Evolutionary conservation across 2,888 invertebrate genomes (phyloP), one percentile per base, ranked within the genome.

Genomic region (Chymomyza amoena): DNA sequence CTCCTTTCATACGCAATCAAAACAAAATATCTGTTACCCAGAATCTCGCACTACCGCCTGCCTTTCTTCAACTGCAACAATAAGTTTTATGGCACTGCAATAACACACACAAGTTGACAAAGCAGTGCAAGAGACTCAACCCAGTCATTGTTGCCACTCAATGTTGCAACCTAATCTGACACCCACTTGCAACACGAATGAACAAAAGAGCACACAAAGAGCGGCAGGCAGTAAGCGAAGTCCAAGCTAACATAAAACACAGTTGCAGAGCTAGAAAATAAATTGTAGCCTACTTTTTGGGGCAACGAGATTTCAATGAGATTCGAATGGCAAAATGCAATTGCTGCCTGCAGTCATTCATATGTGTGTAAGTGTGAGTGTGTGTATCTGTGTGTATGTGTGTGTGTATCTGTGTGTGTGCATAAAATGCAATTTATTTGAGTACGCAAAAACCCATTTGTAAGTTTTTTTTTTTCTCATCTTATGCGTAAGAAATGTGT

Each of bases 381-480:
- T 52, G 52, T 2, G 5, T 52, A 18, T 52, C 18, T 54, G 54
- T 18, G 52, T 52, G 52, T 52, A 18, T 52, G 52, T 2, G 5
- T 52, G 52, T 52, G 52, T 54, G 54, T 18, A n/a, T 54, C 15
- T 45, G 39, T 45, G 39, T 39, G 13, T 45, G 39, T 13, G 39
- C 39, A 45, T 45, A 51, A 57, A 68, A 70, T 78, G 81, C 73
- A 73, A 79, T 78, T 80, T 79, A 78, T 72, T 80, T 71, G 65
- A 64, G 67, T 73, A 59, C 62, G 69, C 69, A 73, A 76, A 78
- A 72, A 73, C 61, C 65, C 78, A 80, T 72, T 80, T 73, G 73
- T 63, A 71, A 70, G 72, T 69, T 69, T 65, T 65, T 50, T 66
- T 32, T 32, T 28, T 4, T 28, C 6, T 32, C 32, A 1, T 72